Base-by-base conservation (phyloP, 2,113 vertebrate genomes). In the Tringa solitaria region DNA sequence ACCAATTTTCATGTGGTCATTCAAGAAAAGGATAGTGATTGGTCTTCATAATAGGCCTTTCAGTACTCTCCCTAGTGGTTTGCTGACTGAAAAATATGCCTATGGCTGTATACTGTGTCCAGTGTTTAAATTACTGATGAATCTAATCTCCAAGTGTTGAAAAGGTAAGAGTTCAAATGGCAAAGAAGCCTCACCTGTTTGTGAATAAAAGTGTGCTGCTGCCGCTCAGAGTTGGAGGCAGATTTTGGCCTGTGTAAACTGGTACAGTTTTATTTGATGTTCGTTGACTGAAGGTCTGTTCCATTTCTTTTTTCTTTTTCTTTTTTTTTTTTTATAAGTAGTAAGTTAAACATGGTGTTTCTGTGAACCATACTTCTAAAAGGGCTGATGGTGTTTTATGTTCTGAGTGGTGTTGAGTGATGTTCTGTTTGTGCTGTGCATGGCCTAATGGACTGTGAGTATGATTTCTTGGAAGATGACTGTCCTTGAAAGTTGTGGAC, bases 1-100 rank as follows among this genome's bases (percentile, higher is more conserved):
- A 82, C 74, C 12, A 50, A 90, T 97, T 95, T 97, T 96, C 88
- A 70, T 61, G 91, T 90, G 89, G 80, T 83, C 78, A 27, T 96
- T 96, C 95, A 97, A 73, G 84, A 84, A 80, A 94, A 69, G 89
- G 73, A 30, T 92, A 30, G 77, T 37, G 53, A 35, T 87, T 93
- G 32, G 78, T 57, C 90, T 83, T 79, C 75, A 87, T 82, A 94
- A 92, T 89, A 91, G 81, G 88, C 77, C 64, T 75, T 89, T 92
- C 67, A 82, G 39, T 88, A 73, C 43, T 24, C 70, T 91, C 74
- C 84, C 13, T 61, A 79, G 80, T 90, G 84, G 69, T 76, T 95
- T 95, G 41, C 70, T 91, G 77, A 46, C 80, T 79, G 64, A 33
- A 83, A 50, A 83, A 84, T 72, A 48, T 43, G 50, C 30, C 45